These are phyloP conservation scores for Sebastes schlegelii DNA, from an alignment of 2,113 vertebrate genomes.

Conservation along the genomic window DNA sequence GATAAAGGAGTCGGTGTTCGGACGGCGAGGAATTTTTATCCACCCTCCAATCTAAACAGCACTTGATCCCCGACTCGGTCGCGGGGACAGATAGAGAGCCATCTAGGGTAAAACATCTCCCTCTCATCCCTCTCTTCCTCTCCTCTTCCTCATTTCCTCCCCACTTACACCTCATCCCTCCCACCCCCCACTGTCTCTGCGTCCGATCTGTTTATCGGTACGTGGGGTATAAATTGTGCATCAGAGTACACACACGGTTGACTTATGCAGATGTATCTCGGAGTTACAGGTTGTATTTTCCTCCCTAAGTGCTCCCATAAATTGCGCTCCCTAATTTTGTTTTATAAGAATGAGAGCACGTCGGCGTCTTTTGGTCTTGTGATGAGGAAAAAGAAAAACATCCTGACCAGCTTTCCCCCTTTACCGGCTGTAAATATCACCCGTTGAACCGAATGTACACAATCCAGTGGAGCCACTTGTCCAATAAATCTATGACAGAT, in stretches of 20 bases:
- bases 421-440: slow-evolving; percentile 49
- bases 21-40: slow-evolving; percentile 76
- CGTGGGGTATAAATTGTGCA: slow-evolving; percentile 74
- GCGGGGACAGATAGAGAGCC: slow-evolving; percentile 63
- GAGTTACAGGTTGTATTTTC: slow-evolving; percentile 75
- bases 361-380: slow-evolving; percentile 39
- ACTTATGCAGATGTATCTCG: slow-evolving; percentile 72
- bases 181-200: slow-evolving; percentile 31
- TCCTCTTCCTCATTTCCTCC: slow-evolving; percentile 7
- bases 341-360: slow-evolving; percentile 53
- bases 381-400: slow-evolving; percentile 13
- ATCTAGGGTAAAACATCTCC: slow-evolving; percentile 79
- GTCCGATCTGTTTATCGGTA: slow-evolving; percentile 78
- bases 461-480: slow-evolving; percentile 32
- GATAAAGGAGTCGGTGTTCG: slow-evolving; percentile 50
- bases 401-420: not conserved
- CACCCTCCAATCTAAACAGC: slow-evolving; percentile 72
- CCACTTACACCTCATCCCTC: not conserved
- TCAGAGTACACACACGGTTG: slow-evolving; percentile 57
- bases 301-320: slow-evolving; percentile 81
- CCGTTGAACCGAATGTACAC: slow-evolving; percentile 38
- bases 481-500: slow-evolving; percentile 12
- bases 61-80: slow-evolving; percentile 67
- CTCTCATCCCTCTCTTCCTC: slow-evolving; percentile 21
- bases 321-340: slow-evolving; percentile 69